Percentiles rank a stretch among this genome's conserved stretches.
These are phyloP conservation scores for Notospermus geniculatus DNA, from an alignment of 1,140 invertebrate genomes.

Conservation along the genomic window DNA sequence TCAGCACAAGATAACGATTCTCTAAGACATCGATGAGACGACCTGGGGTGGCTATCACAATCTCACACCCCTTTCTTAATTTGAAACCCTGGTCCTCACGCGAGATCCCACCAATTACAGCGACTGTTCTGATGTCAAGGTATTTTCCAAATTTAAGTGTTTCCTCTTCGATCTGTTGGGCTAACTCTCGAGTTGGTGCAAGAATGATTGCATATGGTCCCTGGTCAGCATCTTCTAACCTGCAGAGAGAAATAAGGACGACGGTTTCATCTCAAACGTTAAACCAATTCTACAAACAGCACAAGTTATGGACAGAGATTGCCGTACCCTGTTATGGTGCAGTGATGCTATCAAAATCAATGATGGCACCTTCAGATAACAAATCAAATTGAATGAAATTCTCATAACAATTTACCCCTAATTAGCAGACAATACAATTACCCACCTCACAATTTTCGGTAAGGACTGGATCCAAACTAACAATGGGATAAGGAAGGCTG, in stretches of 20 bases:
- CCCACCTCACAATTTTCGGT: conserved; percentile 85
- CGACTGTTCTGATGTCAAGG: conserved; percentile 92
- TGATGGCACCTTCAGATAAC: no score
- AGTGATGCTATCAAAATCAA: no score
- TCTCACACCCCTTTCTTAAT: conserved; percentile 95
- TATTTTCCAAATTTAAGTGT: conserved; percentile 95
- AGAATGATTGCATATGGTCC: conserved; percentile 99
- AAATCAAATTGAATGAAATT: no score
- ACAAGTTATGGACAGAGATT: no score
- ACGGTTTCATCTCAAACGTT: no score
- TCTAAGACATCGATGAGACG: conserved; percentile 98
- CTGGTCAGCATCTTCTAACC: conserved; percentile 76
- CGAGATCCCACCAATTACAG: conserved; percentile 96
- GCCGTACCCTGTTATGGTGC: no score
- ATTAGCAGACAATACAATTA: background rate
- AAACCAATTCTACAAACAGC: background rate
- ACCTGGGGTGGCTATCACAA: conserved; percentile 99
- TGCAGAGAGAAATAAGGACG: no score
- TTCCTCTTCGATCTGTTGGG: conserved; percentile 99
- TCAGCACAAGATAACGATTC: conserved; percentile 95
- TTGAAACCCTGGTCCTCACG: conserved; percentile 98
- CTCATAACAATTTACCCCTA: background rate
- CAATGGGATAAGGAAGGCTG: conserved; percentile 96
- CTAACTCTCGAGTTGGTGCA: conserved; percentile 97
- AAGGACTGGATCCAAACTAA: conserved; percentile 97